A percentile compares a stretch with the other conserved stretches of the same genome.
Conservation (phyloP, 1,140 invertebrate species). For the Dreissena polymorpha region DNA sequence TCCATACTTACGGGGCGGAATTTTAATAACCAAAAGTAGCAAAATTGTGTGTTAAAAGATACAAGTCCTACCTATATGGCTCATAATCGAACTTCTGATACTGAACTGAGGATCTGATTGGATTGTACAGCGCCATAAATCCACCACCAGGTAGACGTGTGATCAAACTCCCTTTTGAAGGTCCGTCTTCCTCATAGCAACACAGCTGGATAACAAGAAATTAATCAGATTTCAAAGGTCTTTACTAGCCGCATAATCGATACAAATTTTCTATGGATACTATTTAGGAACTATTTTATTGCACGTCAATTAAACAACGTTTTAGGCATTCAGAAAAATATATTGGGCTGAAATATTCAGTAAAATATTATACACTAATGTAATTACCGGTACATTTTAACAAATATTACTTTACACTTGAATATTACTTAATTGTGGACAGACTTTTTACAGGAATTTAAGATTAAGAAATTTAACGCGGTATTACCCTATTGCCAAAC, state of each 20-base stretch:
- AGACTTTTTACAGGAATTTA: too few species aligned
- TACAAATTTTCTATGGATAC: too few species aligned
- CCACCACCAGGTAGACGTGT: conserved; percentile 18
- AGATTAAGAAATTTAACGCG: neutral
- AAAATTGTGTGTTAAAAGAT: too few species aligned
- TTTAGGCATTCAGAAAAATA: too few species aligned
- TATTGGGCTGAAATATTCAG: too few species aligned
- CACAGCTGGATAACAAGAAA: conserved; percentile 1
- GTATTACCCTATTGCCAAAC: conserved; percentile 17
- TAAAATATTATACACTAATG: too few species aligned
- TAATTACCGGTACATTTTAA: neutral
- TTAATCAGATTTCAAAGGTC: too few species aligned
- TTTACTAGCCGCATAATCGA: too few species aligned
- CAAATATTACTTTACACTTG: neutral
- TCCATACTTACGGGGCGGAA: too few species aligned
- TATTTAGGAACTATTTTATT: too few species aligned
- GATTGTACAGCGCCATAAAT: conserved; percentile 17
- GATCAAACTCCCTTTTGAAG: neutral
- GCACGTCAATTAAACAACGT: too few species aligned
- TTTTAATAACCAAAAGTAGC: too few species aligned
- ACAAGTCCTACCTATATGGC: conserved; percentile 14
- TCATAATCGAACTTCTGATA: conserved; percentile 8
- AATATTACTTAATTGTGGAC: neutral
- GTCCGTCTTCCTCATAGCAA: conserved; percentile 34
- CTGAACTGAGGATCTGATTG: neutral